Base-by-base conservation (phyloP, 53 echinoderm and acorn worm species). In the Holothuria leucospilota region DNA sequence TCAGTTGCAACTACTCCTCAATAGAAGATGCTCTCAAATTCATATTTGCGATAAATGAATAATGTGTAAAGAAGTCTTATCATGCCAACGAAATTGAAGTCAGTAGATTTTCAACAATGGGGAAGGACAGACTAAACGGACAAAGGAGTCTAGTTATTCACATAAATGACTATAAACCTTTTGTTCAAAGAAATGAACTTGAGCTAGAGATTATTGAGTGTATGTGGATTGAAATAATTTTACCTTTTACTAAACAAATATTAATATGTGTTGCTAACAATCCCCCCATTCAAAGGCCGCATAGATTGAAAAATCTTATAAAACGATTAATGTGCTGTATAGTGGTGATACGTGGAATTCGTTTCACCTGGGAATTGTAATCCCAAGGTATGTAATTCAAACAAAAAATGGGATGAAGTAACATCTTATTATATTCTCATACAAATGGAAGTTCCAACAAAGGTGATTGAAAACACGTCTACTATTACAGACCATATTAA, bases 371-470 rank as follows among this genome's bases (percentile, higher is more conserved):
- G 68, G 20, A 24, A 67, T 24, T 24, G 26, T 67, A 67, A 67
- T 24, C 13, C 23, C 25, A 67, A 67, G 26, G 68, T 13, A 20
- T 13, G 26, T 30, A 67, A 67, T 24, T 67, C 26, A 24, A 67
- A 24, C 14, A n/a, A 67, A 30, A 24, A 30, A 39, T 34, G 1
- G 34, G 34, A 34, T 34, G 3, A 34, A 34, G 34, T 34, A 34
- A 34, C 34, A 34, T 34, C 34, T 34, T 34, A 34, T 34, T 34
- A 2, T 34, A 34, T 34, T 34, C 34, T 3, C 1, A 34, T 3
- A 70, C 39, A 70, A 34, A 70, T 70, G 20, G 30, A 38, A 18
- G 70, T 70, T 70, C 70, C 70, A 8, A 70, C 70, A 70, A 20
- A 34, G 2, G 70, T 70, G 20, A 70, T 41, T 70, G 70, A 29